Evolutionary conservation across 2,888 invertebrate genomes (phyloP), one percentile per base, ranked within the genome.

Genomic region (Noctuana brunneofusca): DNA sequence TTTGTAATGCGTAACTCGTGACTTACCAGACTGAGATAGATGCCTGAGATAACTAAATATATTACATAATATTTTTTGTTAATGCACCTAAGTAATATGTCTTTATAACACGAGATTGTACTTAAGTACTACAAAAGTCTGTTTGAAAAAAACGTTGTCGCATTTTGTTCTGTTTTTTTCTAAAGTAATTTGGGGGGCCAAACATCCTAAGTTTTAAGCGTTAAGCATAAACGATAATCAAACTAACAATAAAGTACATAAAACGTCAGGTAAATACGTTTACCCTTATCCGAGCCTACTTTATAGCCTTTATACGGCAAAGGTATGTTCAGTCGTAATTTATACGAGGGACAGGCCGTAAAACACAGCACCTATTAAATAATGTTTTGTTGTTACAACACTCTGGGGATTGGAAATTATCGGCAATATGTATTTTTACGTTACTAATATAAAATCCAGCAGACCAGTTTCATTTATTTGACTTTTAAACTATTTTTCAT

Each of bases 231-330:
- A 35, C 52, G 32, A 14, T 54, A 70, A 70, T 70, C 73, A 74
- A 75, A 68, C 66, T 70, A 68, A 67, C 55, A 71, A 69, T 72
- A 70, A 74, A 75, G 73, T 68, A 63, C 68, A 67, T 70, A 71
- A 75, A 74, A 49, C 63, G 63, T 46, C 64, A 73, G 72, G 72
- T 74, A 77, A 73, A 78, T 75, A 75, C 76, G 75, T 69, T 66
- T 72, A 71, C 69, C 71, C 68, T 66, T 68, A 71, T 75, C 75
- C 70, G 63, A 78, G 18, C 43, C 14, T 46, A 16, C 22, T 82
- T 83, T 81, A 84, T 69, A 74, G 68, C 83, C 68, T 76, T 79
- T 80, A 77, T 83, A 80, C 75, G 75, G 67, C 67, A 64, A 65
- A 68, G 72, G 73, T 72, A 75, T 66, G 57, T 58, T 63, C 64